Evolutionary conservation across 92 coral and sea anemone species (phyloP), one percentile per base, ranked within the genome.

Genomic region (Pocillopora meandrina): DNA sequence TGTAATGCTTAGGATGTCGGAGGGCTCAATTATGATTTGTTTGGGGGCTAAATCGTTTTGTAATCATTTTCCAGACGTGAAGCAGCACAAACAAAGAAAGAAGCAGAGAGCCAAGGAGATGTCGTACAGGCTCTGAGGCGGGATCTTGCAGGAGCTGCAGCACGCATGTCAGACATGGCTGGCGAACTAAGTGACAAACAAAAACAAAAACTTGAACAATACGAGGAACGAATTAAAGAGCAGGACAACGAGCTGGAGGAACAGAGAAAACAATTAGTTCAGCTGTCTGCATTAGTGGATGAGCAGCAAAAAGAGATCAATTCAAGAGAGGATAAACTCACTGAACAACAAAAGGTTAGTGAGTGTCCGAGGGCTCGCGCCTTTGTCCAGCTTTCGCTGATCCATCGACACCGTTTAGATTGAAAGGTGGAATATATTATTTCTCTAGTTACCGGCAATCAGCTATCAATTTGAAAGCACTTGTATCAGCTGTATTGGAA

Each of bases 121-220:
- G 98, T 95, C 11, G 97, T 93, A 63, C 93, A 91, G 76, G 97
- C 91, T 76, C 85, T 95, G 69, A 86, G 97, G 31, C 88, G 98
- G 73, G 98, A 95, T 75, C 93, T 95, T 66, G 98, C 98, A 11
- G 98, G 98, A 65, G 98, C 97, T 77, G 90, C 97, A 87, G 98
- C 98, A 47, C 97, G 97, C 90, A 90, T 95, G 95, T 95, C 98
- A 26, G 98, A 95, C 87, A 92, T 95, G 97, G 88, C 98, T 19
- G 98, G 97, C 42, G 98, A 95, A 80, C 88, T 95, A 23, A 93
- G 97, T 76, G 98, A 95, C 83, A 91, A 91, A 90, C 98, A 95
- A 52, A 95, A 95, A 78, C 95, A 93, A 65, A 93, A 83, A 82
- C 94, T 95, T 49, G 98, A 95, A 77, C 95, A 95, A 56, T 91